phyloP scores from a whole-genome alignment of 2,888 invertebrate species.

The Agriopis aurantiaria region DNA sequence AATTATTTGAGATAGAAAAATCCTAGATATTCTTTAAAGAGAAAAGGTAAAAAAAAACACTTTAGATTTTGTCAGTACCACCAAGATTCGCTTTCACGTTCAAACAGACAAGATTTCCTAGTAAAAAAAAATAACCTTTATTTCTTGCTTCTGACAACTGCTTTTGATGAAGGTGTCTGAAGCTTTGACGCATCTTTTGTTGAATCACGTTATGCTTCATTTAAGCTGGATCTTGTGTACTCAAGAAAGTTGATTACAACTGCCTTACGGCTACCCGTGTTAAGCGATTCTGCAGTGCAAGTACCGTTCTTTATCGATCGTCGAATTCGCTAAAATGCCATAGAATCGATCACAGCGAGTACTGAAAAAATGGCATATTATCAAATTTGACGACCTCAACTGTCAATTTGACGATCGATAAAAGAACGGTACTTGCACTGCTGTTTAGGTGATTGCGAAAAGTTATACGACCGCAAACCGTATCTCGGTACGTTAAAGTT shows the following conservation, averaged over 20 bases:
- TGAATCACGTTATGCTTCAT: conserved; percentile 15
- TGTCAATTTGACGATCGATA: no score
- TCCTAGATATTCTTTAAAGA: background rate
- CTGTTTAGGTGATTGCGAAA: no score
- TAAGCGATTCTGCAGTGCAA: no score
- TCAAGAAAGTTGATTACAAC: conserved; percentile 1
- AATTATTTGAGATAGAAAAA: no score
- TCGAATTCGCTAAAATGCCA: no score
- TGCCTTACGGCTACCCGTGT: background rate
- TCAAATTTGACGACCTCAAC: no score
- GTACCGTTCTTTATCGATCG: no score
- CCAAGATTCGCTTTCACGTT: background rate
- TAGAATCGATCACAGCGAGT: no score
- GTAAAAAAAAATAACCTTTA: conserved; percentile 1
- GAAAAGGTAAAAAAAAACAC: background rate
- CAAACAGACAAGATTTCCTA: conserved; percentile 8
- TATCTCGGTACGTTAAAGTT: no score
- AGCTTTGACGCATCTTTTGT: conserved; percentile 24
- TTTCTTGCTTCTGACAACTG: conserved; percentile 11
- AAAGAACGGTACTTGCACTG: no score
- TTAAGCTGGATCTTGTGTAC: background rate
- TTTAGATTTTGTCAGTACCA: background rate
- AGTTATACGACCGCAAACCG: no score
- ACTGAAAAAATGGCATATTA: no score
- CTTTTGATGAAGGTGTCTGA: conserved; percentile 3